Base-by-base conservation (phyloP, 2,888 invertebrate genomes). In the Thymelicus lineola region DNA sequence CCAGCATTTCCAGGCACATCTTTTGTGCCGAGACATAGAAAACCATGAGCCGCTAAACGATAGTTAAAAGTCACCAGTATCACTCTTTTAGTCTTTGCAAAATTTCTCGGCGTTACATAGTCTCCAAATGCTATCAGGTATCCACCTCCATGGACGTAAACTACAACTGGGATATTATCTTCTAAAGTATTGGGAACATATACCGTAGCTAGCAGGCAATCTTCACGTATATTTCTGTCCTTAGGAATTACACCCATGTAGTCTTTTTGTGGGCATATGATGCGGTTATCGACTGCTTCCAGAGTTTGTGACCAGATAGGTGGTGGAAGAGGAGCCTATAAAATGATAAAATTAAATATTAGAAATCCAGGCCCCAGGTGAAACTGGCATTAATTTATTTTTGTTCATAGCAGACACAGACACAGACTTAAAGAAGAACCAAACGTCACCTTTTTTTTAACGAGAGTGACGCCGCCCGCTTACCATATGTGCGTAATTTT, bases 121-220 rank as follows among this genome's bases (percentile, higher is more conserved):
- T 84, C 78, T 1, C 90, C 88, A 53, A 72, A 78, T 6, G 89
- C 90, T 1, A 80, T 62, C 74, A 86, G 81, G 67, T 85, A 92
- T 5, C 82, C 89, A 6, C 93, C 93, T 20, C 92, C 92, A 62
- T 93, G 93, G 1, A 93, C 79, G 48, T 82, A 78, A 15, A 93
- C 86, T 59, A 91, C 73, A 1, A 93, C 93, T 0, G 93, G 87
- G n/a, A 80, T 68, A 42, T 76, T 75, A 0, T 66, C 74, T 48
- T 73, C 64, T 9, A 73, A 63, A 1, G 77, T 78, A 20, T 79
- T 72, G 6, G 81, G 81, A 0, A 80, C 75, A 62, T 75, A 79
- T 7, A 82, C 59, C 15, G 79, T 80, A 10, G 76, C 77, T 17
- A 82, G 72, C 1, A 82, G 74, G 65, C 79, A 81, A 58, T 82